These are phyloP conservation scores for Meloidogyne floridensis DNA, from an alignment of 1,140 invertebrate genomes.

Conservation along the genomic window DNA sequence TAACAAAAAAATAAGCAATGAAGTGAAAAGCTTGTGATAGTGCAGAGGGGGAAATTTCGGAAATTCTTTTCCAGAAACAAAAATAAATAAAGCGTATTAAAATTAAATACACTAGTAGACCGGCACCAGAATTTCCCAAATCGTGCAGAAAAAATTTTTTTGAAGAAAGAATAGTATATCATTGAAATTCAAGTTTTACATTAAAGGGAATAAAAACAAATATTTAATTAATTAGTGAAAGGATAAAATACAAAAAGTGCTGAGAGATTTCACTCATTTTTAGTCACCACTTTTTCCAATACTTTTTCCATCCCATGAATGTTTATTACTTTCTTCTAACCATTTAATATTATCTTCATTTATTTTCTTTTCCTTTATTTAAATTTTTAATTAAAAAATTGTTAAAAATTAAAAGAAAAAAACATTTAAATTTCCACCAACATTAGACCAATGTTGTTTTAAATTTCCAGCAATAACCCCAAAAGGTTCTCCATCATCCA, in stretches of 20 bases:
- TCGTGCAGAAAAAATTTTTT: no score
- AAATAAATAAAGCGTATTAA: no score
- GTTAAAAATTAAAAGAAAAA: no score
- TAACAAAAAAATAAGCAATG: background rate
- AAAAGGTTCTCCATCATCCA: conserved; percentile 6
- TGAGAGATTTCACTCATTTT: background rate
- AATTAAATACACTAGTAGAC: no score
- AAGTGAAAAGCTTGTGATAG: background rate
- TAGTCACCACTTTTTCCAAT: background rate
- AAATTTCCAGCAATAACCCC: background rate
- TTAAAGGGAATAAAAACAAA: background rate
- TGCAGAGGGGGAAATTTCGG: background rate
- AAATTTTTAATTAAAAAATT: no score
- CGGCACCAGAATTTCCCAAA: no score
- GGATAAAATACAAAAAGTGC: no score
- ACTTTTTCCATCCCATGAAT: background rate
- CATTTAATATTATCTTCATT: background rate
- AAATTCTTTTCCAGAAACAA: background rate
- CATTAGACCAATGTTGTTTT: background rate
- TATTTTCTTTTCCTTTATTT: no score
- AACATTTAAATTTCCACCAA: no score
- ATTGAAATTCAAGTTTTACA: background rate
- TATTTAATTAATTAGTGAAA: no score
- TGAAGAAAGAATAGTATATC: no score
- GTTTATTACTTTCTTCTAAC: background rate